These are phyloP conservation scores for Caenorhabditis sp. DNA, from an alignment of 2,888 invertebrate genomes.

Conservation along the genomic window DNA sequence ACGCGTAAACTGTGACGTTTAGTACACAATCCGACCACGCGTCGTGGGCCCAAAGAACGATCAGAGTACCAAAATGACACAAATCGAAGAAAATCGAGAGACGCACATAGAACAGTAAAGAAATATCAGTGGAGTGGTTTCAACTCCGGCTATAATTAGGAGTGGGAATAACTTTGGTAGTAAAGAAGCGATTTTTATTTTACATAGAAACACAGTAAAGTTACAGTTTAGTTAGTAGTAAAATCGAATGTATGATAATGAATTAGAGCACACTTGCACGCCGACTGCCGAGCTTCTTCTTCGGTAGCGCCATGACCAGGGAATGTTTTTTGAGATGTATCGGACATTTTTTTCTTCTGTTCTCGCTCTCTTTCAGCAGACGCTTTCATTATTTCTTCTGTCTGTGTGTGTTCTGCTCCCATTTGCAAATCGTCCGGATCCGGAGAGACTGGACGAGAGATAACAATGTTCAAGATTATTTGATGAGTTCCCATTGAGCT, in stretches of 20 bases:
- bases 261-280: conserved; percentile 60
- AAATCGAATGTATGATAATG: conserved; percentile 55
- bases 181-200: background rate
- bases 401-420: conserved; percentile 62
- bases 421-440: conserved; percentile 54
- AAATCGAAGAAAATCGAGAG: background rate
- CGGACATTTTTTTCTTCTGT: conserved; percentile 14
- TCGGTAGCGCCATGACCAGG: conserved; percentile 58
- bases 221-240: background rate
- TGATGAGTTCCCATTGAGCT: conserved; percentile 51
- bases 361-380: conserved; percentile 36
- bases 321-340: conserved; percentile 56
- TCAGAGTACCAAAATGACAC: conserved; percentile 23
- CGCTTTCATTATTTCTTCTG: conserved; percentile 49
- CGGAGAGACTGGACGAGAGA: background rate
- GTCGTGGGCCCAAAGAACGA: conserved; percentile 42
- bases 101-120: conserved; percentile 38
- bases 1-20: conserved; percentile 38
- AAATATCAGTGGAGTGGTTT: conserved; percentile 10
- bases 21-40: conserved; percentile 50
- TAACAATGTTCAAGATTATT: conserved; percentile 24
- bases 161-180: background rate
- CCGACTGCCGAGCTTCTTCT: conserved; percentile 49
- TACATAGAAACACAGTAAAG: conserved; percentile 8
- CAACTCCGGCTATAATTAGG: background rate